These are phyloP conservation scores for Porites cylindrica DNA, from an alignment of 92 coral and sea anemone genomes.

Conservation along the genomic window DNA sequence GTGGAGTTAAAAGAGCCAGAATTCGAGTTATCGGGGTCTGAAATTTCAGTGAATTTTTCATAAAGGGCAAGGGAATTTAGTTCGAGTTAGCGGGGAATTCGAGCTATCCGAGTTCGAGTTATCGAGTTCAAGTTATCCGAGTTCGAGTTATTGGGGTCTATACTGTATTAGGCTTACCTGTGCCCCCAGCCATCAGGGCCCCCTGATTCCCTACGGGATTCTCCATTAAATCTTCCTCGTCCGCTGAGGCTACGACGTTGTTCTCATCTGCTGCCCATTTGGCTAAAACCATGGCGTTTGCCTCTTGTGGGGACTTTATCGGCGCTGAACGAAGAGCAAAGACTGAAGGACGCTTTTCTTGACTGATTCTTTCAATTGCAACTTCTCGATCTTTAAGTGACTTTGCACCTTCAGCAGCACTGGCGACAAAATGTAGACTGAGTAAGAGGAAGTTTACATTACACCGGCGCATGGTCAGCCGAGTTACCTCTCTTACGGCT, in stretches of 20 bases:
- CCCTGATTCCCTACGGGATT: constrained; percentile 6
- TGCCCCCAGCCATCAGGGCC: neutral
- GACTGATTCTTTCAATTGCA: neutral
- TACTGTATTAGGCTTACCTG: neutral
- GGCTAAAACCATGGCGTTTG: constrained; percentile 54
- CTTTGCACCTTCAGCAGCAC: constrained; percentile 38
- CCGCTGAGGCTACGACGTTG: neutral
- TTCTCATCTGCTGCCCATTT: constrained; percentile 59
- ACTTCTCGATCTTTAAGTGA: constrained; percentile 33
- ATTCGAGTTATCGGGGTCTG: too few species aligned
- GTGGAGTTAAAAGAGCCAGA: too few species aligned
- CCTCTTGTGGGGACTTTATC: constrained; percentile 41
- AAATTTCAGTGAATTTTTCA: too few species aligned
- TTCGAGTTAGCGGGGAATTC: too few species aligned
- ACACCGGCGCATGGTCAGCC: too few species aligned
- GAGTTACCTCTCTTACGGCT: too few species aligned
- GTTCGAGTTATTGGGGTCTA: too few species aligned
- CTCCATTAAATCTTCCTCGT: neutral
- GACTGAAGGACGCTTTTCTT: constrained; percentile 21
- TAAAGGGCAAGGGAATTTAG: too few species aligned
- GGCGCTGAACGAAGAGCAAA: constrained; percentile 37
- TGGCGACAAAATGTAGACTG: neutral
- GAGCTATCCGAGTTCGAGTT: too few species aligned
- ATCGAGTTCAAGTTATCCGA: too few species aligned
- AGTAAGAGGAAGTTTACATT: too few species aligned